Conservation (phyloP, 2,113 vertebrate genomes). For the Helogale parvula region DNA sequence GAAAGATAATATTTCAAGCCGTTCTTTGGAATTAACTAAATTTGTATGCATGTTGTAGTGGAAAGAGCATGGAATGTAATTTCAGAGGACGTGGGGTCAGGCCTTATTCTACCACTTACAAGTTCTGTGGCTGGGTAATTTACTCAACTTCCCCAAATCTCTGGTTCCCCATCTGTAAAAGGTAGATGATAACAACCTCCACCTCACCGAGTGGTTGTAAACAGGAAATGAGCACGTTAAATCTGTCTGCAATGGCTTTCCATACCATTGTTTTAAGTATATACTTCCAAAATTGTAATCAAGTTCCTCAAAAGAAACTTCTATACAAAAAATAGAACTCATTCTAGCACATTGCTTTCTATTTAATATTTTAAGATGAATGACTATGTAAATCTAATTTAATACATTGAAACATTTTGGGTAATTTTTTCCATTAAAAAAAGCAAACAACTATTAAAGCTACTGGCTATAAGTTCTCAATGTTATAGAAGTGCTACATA, state of each 20-base stretch:
- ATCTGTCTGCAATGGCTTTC: neutral
- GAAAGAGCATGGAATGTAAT: constrained; percentile 75
- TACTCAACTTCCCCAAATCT: constrained; percentile 29
- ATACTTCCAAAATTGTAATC: neutral
- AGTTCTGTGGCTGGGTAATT: neutral
- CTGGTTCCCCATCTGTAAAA: neutral
- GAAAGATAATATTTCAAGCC: constrained; percentile 77
- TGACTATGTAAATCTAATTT: neutral
- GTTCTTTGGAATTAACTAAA: constrained; percentile 76
- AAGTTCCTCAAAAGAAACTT: constrained; percentile 25
- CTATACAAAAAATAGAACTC: neutral
- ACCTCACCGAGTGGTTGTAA: neutral
- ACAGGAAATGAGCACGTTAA: neutral
- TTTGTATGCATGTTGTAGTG: constrained; percentile 75
- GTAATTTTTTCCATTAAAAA: neutral
- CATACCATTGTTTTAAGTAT: neutral
- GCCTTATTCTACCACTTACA: constrained; percentile 18
- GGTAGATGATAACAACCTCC: neutral
- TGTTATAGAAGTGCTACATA: neutral
- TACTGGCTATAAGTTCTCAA: neutral
- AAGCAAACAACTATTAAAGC: neutral
- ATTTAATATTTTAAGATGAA: neutral
- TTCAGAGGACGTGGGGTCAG: constrained; percentile 68
- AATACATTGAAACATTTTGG: constrained; percentile 6
- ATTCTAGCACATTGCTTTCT: neutral